Evolutionary conservation across 2,888 invertebrate species (phyloP), one percentile per base, ranked within the genome.

Genomic region (Tryphoninae sp.): DNA sequence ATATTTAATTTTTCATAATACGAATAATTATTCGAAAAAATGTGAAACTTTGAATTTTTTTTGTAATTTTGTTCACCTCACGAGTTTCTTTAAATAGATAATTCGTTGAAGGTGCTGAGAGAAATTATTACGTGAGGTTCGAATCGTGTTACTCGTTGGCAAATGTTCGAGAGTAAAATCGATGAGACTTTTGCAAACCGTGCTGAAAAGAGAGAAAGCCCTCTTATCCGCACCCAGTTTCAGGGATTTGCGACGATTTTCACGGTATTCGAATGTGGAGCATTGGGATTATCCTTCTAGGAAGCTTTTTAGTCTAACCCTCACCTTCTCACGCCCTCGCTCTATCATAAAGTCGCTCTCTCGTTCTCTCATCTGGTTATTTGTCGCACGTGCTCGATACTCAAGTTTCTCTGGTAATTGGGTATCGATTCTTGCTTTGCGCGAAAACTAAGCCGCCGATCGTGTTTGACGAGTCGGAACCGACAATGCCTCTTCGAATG

Each of bases 201-300:
- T 33, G 33, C 49, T 40, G 13, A 8, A 8, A 23, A 74, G 65
- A 74, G 13, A 8, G 16, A 74, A 55, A 74, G 64, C 23, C 42
- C 53, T 58, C 75, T 62, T 16, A 69, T 75, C 74, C 81, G 61
- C 81, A 78, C 75, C 75, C 71, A 78, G 61, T 81, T 81, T 75
- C 65, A 45, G 71, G 75, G 69, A 81, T 81, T 81, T 65, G 61
- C 42, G 26, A 64, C 67, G 62, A 71, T 67, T 59, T 67, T 51
- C 49, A 49, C 51, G 4, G 55, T n/a, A 55, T 55, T 26, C 42
- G 59, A 67, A 75, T 26, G 51, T 45, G 40, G 61, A 26, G 33
- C 76, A 55, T 13, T 16, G 16, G 76, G 81, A 78, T 81, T 53
- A 81, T 81, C 78, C 69, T 72, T 76, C 45, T n/a, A 11, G 55